Conservation (phyloP, 2,113 vertebrate genomes). For the Callithrix jacchus region DNA sequence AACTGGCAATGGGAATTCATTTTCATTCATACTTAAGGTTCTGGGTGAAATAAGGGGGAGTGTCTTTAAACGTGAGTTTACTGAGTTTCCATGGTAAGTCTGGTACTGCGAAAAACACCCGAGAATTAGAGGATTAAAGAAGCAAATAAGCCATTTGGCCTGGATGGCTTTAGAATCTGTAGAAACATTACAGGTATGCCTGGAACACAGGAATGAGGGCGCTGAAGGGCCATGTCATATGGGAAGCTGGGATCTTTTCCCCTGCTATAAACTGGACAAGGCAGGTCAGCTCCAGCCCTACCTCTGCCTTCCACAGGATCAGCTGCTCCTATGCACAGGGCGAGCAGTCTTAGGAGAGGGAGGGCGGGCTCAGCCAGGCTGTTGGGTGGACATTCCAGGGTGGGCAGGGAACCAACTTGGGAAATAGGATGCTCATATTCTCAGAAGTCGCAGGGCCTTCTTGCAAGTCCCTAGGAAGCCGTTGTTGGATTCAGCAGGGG, state of each 20-base stretch:
- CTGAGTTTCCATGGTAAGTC: background rate
- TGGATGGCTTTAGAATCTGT: background rate
- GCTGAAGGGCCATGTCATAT: rapidly evolving
- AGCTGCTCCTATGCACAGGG: background rate
- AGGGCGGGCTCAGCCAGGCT: background rate
- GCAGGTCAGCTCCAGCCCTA: background rate
- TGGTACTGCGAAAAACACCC: background rate
- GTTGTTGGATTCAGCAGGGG: background rate
- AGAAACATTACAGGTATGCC: background rate
- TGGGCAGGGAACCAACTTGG: too few relatives aligned
- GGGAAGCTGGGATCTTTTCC: background rate
- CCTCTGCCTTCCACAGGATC: background rate
- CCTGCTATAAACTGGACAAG: background rate
- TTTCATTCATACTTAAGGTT: background rate
- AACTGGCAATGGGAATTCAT: too few relatives aligned
- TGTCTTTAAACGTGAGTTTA: background rate
- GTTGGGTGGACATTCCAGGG: rapidly evolving
- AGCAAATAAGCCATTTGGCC: background rate
- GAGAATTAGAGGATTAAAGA: background rate
- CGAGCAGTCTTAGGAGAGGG: background rate
- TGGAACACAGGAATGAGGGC: background rate
- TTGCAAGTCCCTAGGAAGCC: background rate
- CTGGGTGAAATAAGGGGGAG: background rate
- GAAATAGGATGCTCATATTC: background rate
- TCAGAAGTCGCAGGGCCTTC: background rate